Percentiles rank a stretch among this genome's conserved stretches.
phyloP scores from a whole-genome alignment of 1,140 invertebrate genomes.

The Stegodyphus dumicola region DNA sequence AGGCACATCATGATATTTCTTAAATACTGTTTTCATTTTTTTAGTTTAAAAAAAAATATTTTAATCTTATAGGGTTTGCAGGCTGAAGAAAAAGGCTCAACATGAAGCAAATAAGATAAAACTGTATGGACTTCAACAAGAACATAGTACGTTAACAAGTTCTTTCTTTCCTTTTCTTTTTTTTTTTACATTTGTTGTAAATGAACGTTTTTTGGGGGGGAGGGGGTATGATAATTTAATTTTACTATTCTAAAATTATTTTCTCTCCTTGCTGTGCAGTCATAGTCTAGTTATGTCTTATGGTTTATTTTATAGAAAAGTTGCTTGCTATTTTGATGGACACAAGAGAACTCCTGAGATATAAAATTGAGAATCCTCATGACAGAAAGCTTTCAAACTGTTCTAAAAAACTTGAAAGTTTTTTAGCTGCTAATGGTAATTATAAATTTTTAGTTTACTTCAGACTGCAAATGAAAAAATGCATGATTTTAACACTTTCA shows the following conservation, averaged over 20 bases:
- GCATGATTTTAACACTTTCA: no score
- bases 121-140: constrained; percentile 89
- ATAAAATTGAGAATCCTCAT: constrained; percentile 52
- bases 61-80: constrained; percentile 77
- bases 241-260: no score
- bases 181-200: not conserved
- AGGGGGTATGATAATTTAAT: no score
- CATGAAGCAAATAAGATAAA: constrained; percentile 97
- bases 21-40: not conserved
- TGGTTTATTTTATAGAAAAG: constrained; percentile 26
- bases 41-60: not conserved
- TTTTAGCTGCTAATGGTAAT: constrained; percentile 43
- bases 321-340: constrained; percentile 39
- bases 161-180: not conserved
- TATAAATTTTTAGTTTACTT: not conserved
- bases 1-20: no score
- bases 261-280: no score
- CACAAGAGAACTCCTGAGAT: constrained; percentile 35
- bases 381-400: constrained; percentile 47
- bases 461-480: no score
- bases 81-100: constrained; percentile 94
- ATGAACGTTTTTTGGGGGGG: not conserved
- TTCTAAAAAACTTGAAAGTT: constrained; percentile 42
- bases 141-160: constrained; percentile 82
- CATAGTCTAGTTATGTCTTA: not conserved